phyloP scores from a whole-genome alignment of 2,888 invertebrate species.

The Asteroscopus sphinx region DNA sequence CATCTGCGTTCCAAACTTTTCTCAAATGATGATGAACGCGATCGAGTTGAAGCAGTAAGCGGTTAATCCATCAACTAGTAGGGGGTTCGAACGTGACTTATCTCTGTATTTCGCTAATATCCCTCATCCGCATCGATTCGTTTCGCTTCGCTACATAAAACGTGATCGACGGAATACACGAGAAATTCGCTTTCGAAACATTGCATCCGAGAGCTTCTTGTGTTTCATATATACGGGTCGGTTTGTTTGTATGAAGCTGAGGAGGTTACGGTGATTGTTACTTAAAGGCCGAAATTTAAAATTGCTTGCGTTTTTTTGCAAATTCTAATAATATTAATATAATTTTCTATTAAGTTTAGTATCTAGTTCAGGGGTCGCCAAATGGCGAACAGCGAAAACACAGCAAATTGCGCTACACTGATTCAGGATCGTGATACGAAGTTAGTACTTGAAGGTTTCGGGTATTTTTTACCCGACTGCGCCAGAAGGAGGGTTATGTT shows the following conservation, averaged over 20 bases:
- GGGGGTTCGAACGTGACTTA: conserved; percentile 76
- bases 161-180: conserved; percentile 64
- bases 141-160: conserved; percentile 72
- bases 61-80: conserved; percentile 67
- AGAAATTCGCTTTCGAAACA: conserved; percentile 63
- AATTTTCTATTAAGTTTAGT: too few relatives aligned
- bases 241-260: conserved; percentile 42
- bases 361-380: too few relatives aligned
- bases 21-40: conserved; percentile 48
- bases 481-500: too few relatives aligned
- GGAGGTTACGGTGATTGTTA: conserved; percentile 35
- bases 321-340: too few relatives aligned
- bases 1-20: not conserved
- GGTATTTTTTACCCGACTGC: too few relatives aligned
- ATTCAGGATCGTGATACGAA: too few relatives aligned
- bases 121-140: conserved; percentile 78
- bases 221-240: conserved; percentile 46
- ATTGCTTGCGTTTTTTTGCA: too few relatives aligned
- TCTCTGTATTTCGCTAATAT: conserved; percentile 73
- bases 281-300: too few relatives aligned
- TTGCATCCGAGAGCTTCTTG: conserved; percentile 44
- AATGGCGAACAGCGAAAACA: too few relatives aligned
- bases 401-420: too few relatives aligned
- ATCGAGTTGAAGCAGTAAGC: conserved; percentile 51
- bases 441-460: too few relatives aligned